Evolutionary conservation across 2,797 vertebrate genomes (phyloP).

Genomic region (Siniperca undulata): DNA sequence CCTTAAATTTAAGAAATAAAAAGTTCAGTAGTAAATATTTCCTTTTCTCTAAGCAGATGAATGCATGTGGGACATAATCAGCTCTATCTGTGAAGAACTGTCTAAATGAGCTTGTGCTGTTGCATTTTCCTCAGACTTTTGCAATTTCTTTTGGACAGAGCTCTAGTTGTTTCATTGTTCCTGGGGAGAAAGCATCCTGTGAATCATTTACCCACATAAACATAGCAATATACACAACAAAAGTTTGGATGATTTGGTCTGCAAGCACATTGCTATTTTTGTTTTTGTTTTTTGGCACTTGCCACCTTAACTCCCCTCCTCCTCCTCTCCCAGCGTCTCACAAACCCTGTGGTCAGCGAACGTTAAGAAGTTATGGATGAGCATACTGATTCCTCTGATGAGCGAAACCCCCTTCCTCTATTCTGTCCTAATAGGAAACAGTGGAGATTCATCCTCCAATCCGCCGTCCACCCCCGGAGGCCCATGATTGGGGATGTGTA

Average conservation of each 20-base stretch:
- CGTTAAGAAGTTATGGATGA: conserved; percentile 75
- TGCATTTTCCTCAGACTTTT: conserved; percentile 43
- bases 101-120: conserved; percentile 27
- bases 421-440: conserved; percentile 78
- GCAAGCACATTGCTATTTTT: conserved; percentile 5
- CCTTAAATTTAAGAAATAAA: neutral
- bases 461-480: conserved; percentile 69
- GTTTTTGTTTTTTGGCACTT: conserved; percentile 26
- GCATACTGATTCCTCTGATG: conserved; percentile 81
- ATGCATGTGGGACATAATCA: conserved; percentile 11
- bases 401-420: conserved; percentile 27
- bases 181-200: conserved; percentile 45
- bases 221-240: conserved; percentile 18
- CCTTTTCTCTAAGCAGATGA: neutral
- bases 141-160: conserved; percentile 19
- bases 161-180: conserved; percentile 24
- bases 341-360: conserved; percentile 62
- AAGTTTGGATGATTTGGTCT: conserved; percentile 44
- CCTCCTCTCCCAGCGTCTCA: conserved; percentile 28
- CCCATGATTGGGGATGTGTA: conserved; percentile 79
- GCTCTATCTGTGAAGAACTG: conserved; percentile 37
- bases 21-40: neutral
- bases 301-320: conserved; percentile 22
- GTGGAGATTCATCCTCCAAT: conserved; percentile 75
- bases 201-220: conserved; percentile 44